Base-by-base conservation (phyloP, 2,113 vertebrate genomes). In the Balaeniceps rex region DNA sequence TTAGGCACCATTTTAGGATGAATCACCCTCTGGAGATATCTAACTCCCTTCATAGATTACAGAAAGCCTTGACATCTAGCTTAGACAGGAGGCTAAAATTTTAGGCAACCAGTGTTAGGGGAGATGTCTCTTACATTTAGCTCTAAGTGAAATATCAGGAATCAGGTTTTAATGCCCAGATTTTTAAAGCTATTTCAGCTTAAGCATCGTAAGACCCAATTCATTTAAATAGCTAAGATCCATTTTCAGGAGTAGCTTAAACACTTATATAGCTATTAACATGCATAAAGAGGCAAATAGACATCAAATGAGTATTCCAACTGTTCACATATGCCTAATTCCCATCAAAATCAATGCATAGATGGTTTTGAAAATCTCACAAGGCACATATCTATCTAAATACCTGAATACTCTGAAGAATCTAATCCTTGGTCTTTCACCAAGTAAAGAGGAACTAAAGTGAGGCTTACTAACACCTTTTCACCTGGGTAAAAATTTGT, bases 321-420 rank as follows among this genome's bases (percentile, higher is more conserved):
- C 86, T 87, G 83, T 93, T 95, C 96, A 94, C 83, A 93, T 94
- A 97, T 96, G 88, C 64, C 77, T 94, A 94, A 93, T 87, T 94
- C 77, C 38, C 52, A 81, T 84, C 72, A 89, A 96, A 92, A 94
- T 84, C 71, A 81, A 77, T 88, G 79, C 76, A 88, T 86, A 95
- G 90, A 93, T 93, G 24, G 33, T 92, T 95, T 88, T 86, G 60
- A 93, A 93, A 93, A 88, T 72, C 71, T 93, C 85, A 90, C 31
- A 71, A 86, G 93, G 38, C 68, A 66, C 54, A 80, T 83, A 91
- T 78, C 52, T 94, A 5, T 91, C 75, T 86, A 90, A 94, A 92
- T 83, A 92, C 26, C 68, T 86, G 64, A 80, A 75, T 69, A 91
- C 34, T 72, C 71, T 77, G 18, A 86, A 78, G 68, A 91, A 83